Conservation (phyloP, 2,113 vertebrate species). For the Pipra filicauda region DNA sequence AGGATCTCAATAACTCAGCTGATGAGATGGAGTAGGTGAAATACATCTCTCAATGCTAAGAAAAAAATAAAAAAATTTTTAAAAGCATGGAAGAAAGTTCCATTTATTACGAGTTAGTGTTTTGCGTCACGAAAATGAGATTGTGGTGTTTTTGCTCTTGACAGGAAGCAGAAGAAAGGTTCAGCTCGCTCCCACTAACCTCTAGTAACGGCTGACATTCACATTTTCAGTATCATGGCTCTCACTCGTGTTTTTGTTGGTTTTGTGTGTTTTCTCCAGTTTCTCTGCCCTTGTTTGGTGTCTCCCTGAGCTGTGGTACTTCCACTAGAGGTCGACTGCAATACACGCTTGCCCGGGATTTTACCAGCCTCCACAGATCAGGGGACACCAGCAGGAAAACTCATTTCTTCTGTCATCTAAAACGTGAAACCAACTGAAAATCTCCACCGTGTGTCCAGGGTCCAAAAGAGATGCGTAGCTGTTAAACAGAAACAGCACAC, state of each 20-base stretch:
- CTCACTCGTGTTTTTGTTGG: background rate
- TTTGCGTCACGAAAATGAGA: background rate
- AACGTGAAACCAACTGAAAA: background rate
- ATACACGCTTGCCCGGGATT: background rate
- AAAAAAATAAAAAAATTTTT: background rate
- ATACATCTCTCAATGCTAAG: background rate
- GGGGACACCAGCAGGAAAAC: background rate
- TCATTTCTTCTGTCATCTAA: background rate
- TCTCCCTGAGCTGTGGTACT: background rate
- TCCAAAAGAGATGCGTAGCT: background rate
- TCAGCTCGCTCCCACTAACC: background rate
- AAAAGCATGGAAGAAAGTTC: background rate
- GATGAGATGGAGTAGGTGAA: conserved; percentile 73
- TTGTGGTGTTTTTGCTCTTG: background rate
- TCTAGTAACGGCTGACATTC: background rate
- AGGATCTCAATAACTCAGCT: conserved; percentile 59
- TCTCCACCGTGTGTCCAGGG: background rate
- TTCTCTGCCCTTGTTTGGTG: background rate
- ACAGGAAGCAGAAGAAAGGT: background rate
- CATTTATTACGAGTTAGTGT: background rate
- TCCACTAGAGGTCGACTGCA: conserved; percentile 24
- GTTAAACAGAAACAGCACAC: background rate
- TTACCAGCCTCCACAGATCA: fast-evolving
- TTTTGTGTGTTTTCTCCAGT: background rate
- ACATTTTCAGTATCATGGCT: background rate